Evolutionary conservation across 2,888 invertebrate genomes (phyloP), one percentile per base, ranked within the genome.

Genomic region (Arenicola marina): DNA sequence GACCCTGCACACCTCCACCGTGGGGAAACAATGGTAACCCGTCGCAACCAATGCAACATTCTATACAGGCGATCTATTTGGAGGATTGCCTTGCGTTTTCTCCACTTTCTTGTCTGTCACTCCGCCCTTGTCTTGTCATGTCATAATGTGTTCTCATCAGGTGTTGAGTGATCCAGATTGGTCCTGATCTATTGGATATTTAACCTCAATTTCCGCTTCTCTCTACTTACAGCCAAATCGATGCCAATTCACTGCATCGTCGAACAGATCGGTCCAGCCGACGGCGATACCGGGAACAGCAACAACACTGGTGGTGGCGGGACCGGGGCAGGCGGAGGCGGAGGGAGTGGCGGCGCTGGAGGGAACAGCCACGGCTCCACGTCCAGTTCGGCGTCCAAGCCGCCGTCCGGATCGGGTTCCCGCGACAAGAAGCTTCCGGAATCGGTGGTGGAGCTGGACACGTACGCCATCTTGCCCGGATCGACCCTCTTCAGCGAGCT

Each of bases 221-320:
- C 11, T 38, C 11, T 38, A n/a, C 11, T 53, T 53, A 7, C 53
- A 53, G 62, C 44, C 28, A 91, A 91, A 85, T 93, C 93, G 31
- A 87, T 95, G 71, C 96, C 96, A 55, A 91, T 98, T 54, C 95
- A 96, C 84, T 97, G 97, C 83, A 89, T 97, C 66, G 94, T 98
- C 60, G 96, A 97, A 85, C 91, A 56, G 48, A 29, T 33, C 18
- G 24, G 11, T 15, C 33, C 59, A 33, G 3, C 32, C n/a, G 21
- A 21, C 3, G 33, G 53, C 54, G 32, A 32, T 32, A 53, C 53
- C 15, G 43, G 43, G 43, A 38, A n/a, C n/a, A n/a, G n/a, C n/a
- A n/a, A n/a, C n/a, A n/a, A n/a, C n/a, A n/a, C n/a, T n/a, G n/a
- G n/a, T n/a, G 48, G 24, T 48, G 48, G 48, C 7, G 38, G 38